Percentiles rank a stretch among this genome's conserved stretches.
phyloP scores from a whole-genome alignment of 2,797 vertebrate species.

The Astyanax mexicanus region DNA sequence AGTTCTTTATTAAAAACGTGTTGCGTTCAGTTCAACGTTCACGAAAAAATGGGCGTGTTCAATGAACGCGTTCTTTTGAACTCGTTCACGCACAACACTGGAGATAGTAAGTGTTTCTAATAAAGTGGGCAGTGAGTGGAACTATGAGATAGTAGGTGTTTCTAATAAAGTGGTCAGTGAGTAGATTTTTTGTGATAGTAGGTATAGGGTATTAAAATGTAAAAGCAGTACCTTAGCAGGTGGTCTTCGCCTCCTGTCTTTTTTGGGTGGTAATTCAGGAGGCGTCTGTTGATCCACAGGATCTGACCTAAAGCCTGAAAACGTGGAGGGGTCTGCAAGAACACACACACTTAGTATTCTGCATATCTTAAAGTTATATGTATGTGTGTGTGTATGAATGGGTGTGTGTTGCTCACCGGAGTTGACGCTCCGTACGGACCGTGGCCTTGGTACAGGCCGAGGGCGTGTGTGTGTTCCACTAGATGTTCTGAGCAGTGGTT shows the following conservation, averaged over 20 bases:
- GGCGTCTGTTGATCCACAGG: conserved; percentile 66
- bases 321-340: conserved; percentile 67
- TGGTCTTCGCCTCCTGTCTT: conserved; percentile 65
- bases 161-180: background rate
- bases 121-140: too few species aligned
- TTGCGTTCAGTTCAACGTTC: too few species aligned
- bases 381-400: background rate
- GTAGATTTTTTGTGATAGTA: background rate
- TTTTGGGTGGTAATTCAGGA: conserved; percentile 78
- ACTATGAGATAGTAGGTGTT: background rate
- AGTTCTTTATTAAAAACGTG: too few species aligned
- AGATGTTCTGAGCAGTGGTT: conserved; percentile 78
- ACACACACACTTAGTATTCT: background rate
- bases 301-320: conserved; percentile 62
- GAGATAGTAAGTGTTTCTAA: too few species aligned
- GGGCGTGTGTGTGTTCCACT: conserved; percentile 78
- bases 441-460: conserved; percentile 57
- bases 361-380: too few species aligned
- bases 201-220: too few species aligned
- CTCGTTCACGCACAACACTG: too few species aligned
- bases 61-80: too few species aligned
- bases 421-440: conserved; percentile 67
- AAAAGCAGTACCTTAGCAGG: conserved; percentile 63
- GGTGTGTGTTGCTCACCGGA: conserved; percentile 77
- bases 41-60: too few species aligned